A percentile compares a stretch with the other conserved stretches of the same genome.
phyloP scores from a whole-genome alignment of 2,797 vertebrate genomes.

The Muraenolepis orangiensis region DNA sequence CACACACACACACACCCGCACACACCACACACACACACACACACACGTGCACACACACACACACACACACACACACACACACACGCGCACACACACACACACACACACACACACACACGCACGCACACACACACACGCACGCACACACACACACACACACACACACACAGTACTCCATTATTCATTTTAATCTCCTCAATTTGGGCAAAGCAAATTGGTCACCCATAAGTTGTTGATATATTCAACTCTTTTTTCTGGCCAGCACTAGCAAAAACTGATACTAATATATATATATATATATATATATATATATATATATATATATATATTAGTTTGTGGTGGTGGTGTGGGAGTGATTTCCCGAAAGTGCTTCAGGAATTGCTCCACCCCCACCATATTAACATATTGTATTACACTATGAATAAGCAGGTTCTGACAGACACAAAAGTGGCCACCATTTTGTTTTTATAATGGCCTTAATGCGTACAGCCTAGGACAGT shows the following conservation, averaged over 20 bases:
- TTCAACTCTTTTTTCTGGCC: not conserved
- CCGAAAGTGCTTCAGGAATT: constrained; percentile 9
- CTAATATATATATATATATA: not conserved
- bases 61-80: too few relatives aligned
- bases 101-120: not conserved
- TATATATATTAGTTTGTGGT: not conserved
- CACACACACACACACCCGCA: not conserved
- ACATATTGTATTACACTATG: constrained; percentile 22
- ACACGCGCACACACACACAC: too few relatives aligned
- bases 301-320: not conserved
- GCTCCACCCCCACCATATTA: constrained; percentile 16
- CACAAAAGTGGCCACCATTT: not conserved
- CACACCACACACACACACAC: too few relatives aligned
- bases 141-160: not conserved
- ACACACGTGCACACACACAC: too few relatives aligned
- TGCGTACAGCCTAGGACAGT: constrained; percentile 9
- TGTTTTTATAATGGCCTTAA: constrained; percentile 23
- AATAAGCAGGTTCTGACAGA: constrained; percentile 11
- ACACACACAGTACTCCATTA: too few relatives aligned
- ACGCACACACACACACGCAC: not conserved
- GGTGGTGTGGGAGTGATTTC: constrained; percentile 6
- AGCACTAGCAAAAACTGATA: too few relatives aligned
- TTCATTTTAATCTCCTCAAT: too few relatives aligned
- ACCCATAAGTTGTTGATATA: not conserved
- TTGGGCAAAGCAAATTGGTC: not conserved